Evolutionary conservation across 2,113 vertebrate genomes (phyloP).

Genomic region (Spilogale gracilis): DNA sequence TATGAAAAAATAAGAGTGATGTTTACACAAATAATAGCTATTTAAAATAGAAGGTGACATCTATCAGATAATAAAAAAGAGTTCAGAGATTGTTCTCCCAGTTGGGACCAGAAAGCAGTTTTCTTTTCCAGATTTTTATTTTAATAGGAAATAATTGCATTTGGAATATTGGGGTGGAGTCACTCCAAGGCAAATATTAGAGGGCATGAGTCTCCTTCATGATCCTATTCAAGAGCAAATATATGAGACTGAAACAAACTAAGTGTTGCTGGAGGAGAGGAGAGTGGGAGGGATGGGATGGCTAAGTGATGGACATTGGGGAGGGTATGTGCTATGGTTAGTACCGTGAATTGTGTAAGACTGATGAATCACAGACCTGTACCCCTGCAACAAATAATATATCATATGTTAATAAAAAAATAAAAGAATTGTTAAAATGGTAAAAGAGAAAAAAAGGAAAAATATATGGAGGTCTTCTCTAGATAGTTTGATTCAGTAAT

Average conservation of each 20-base stretch:
- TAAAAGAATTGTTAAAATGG: too few relatives aligned
- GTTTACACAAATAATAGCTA: background rate
- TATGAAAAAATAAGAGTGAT: background rate
- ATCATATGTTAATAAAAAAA: too few relatives aligned
- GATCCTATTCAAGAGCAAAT: background rate
- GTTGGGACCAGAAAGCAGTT: background rate
- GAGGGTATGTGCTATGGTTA: too few relatives aligned
- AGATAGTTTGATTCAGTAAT: background rate
- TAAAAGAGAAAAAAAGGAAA: background rate
- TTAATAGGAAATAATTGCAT: background rate
- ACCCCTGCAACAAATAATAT: too few relatives aligned
- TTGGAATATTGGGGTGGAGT: background rate
- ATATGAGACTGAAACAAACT: background rate
- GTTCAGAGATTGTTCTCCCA: background rate
- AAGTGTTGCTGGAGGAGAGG: too few relatives aligned
- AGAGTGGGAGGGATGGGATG: too few relatives aligned
- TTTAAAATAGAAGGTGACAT: background rate
- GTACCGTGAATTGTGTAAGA: too few relatives aligned
- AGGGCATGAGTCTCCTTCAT: background rate
- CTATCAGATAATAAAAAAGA: background rate
- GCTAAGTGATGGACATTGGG: too few relatives aligned
- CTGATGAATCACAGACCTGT: too few relatives aligned
- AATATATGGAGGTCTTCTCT: background rate
- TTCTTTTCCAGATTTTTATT: background rate
- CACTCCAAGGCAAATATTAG: background rate